Base-by-base conservation (phyloP, 2,888 invertebrate species). In the Punctoribates punctum region DNA sequence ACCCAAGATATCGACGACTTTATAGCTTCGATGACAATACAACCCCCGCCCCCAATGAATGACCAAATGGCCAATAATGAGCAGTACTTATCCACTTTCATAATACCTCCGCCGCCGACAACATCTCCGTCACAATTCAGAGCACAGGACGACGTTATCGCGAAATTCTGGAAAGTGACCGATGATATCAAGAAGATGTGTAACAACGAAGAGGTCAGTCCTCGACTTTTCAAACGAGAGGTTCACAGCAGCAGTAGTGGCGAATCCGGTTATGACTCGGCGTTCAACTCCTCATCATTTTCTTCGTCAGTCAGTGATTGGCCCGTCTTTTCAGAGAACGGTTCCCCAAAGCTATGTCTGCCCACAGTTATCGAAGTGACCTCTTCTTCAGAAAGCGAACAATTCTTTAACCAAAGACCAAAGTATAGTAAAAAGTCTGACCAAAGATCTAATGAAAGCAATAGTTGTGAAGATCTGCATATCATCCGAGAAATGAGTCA, bases 1-100 rank as follows among this genome's bases (percentile, higher is more conserved):
- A 34, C 34, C 6, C 54, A 54, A 54, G 54, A 54, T 23, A 74
- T 29, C 74, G 51, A 25, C n/a, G 51, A 48, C 51, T 92, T 94
- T 84, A 87, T 94, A 80, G 92, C 92, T 5, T 91, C 90, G 80
- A 90, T 93, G 48, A 89, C 90, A 8, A 89, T 94, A 78, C 91
- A 90, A 57, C 93, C 94, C 17, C 93, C 94, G 0, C 85, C 85
- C 8, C 67, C 77, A 0, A 67, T 72, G 25, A 25, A 9, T 4
- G 27, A 27, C 15, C 25, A 25, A 20, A 72, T 72, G 17, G 42
- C 72, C 17, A 65, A 11, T 15, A 42, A 25, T 48, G 67, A 75
- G 9, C 54, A 73, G 13, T 91, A 92, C 85, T 91, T 93, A 70
- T 89, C 91, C 86, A 91, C 92, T 0, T 92, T 89, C 81, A 93